These are phyloP conservation scores for Tychaedon coryphoeus DNA, from an alignment of 2,113 vertebrate genomes.

Conservation along the genomic window DNA sequence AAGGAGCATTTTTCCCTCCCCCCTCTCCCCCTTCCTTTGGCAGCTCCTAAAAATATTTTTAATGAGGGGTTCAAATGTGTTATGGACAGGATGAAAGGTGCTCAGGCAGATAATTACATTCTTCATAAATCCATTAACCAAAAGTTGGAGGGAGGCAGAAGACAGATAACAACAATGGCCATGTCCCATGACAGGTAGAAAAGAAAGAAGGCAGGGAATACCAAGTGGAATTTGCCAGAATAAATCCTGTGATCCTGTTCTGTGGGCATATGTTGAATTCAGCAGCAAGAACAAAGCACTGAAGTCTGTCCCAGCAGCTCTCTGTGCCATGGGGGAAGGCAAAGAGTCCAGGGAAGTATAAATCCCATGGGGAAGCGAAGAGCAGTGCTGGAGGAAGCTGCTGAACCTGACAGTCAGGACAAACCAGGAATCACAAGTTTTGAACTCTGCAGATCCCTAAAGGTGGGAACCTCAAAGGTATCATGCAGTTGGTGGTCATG, in stretches of 20 bases:
- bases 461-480: background rate
- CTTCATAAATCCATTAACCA: background rate
- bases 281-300: background rate
- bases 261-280: background rate
- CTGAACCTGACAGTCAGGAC: background rate
- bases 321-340: background rate
- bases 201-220: background rate
- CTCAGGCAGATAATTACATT: background rate
- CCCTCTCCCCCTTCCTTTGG: background rate
- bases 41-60: background rate
- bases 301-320: background rate
- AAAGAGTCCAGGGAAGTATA: background rate
- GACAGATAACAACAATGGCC: background rate
- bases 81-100: background rate
- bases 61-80: background rate
- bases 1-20: background rate
- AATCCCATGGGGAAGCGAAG: background rate
- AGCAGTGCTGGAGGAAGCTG: background rate
- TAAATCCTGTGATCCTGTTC: background rate
- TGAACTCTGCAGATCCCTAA: background rate
- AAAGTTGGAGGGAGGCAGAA: background rate
- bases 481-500: accelerated
- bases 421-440: background rate
- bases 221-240: background rate
- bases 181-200: background rate